These are phyloP conservation scores for Urechis unicinctus DNA, from an alignment of 2,888 invertebrate genomes.

Conservation along the genomic window DNA sequence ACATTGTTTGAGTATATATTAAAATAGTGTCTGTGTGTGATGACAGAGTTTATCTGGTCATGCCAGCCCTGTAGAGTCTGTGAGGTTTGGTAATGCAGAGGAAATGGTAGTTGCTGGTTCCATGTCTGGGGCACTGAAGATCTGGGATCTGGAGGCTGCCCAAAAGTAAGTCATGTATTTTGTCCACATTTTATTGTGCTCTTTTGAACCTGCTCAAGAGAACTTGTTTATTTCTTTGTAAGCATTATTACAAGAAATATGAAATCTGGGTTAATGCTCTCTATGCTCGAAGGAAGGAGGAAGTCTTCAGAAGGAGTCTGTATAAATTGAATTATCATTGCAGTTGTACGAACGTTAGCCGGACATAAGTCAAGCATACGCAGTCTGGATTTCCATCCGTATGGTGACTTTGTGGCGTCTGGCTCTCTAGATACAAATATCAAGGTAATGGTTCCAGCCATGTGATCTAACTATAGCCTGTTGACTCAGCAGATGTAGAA, in stretches of 20 bases:
- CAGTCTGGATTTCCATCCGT: slow-evolving; percentile 91
- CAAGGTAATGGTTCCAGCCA: no score
- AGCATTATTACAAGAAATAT: neutral
- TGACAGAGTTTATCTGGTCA: slow-evolving; percentile 76
- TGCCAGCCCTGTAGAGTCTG: slow-evolving; percentile 87
- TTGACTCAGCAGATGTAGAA: no score
- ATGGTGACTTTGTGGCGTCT: slow-evolving; percentile 87
- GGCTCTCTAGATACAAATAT: slow-evolving; percentile 88
- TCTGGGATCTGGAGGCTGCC: slow-evolving; percentile 95
- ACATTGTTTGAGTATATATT: no score
- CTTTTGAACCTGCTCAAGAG: no score
- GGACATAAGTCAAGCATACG: slow-evolving; percentile 80
- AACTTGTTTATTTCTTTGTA: neutral
- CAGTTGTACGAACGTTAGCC: slow-evolving; percentile 76
- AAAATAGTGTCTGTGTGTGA: no score
- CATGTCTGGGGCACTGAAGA: slow-evolving; percentile 84
- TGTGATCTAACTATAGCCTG: no score
- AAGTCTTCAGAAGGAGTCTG: no score
- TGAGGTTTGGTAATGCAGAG: slow-evolving; percentile 88
- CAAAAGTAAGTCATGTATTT: slow-evolving; percentile 57
- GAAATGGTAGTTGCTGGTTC: slow-evolving; percentile 87
- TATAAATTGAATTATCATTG: no score
- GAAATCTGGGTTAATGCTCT: no score
- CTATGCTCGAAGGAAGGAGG: no score
- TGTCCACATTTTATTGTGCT: no score